Base-by-base conservation (phyloP, 2,888 invertebrate species). In the Folsomia candida region DNA sequence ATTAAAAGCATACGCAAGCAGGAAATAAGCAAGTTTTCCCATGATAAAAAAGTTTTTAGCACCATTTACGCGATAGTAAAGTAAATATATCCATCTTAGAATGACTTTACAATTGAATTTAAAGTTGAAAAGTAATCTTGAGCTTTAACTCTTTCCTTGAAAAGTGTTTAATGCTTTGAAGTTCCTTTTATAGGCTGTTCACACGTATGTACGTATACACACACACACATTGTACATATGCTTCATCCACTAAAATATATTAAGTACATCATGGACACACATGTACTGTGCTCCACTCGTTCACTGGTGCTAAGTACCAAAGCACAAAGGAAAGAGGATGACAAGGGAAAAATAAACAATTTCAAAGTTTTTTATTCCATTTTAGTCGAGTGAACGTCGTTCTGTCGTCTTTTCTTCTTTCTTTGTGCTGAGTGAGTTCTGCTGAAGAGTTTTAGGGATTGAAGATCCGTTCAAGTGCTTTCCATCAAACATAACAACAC, bases 351-450 rank as follows among this genome's bases (percentile, higher is more conserved):
- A 54, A 54, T 54, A 54, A 54, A 54, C 54, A 54, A 54, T 54
- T 54, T 54, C 54, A 54, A 54, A 54, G 11, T 37, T n/a, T 54
- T 54, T 54, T 54, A 54, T 54, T 54, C 54, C 54, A 54, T 54
- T 54, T 54, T 54, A 18, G 54, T 54, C 54, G 11, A 54, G 6
- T 54, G 11, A 54, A 37, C 14, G 37, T 37, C 14, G 4, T 37
- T 37, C 37, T 37, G 6, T 37, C 37, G 14, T 37, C 37, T 37
- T 14, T 9, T 37, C 37, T 37, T 14, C 37, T 37, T 14, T 37
- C 37, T 37, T 37, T 37, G 37, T 37, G 37, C 37, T 14, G 37
- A 37, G 37, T 37, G 6, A 9, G 37, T 37, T 37, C 14, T 37
- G 37, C 37, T 37, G 37, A 37, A 37, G 37, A 37, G 37, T 37